Percentiles rank a stretch among this genome's conserved stretches.
Conservation (phyloP, 2,888 invertebrate species). For the Phaedon cochleariae region DNA sequence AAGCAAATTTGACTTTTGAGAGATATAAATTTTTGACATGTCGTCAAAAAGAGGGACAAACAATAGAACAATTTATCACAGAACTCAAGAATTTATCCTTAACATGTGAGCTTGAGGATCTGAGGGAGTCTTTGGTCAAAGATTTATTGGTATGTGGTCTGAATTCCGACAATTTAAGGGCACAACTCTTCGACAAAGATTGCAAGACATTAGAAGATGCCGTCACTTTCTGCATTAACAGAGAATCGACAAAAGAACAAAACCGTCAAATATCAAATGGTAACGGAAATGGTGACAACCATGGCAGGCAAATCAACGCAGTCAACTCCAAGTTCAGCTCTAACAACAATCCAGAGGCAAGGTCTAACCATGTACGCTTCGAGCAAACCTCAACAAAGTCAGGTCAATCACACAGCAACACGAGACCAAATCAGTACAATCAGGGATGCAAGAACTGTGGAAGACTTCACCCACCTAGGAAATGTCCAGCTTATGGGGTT, state of each 20-base stretch:
- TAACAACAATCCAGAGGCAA: not conserved
- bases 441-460: not conserved
- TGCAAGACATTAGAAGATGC: too few relatives aligned
- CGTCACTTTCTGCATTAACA: too few relatives aligned
- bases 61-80: too few relatives aligned
- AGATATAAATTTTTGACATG: too few relatives aligned
- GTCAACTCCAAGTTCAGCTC: too few relatives aligned
- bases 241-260: not conserved
- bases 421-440: not conserved
- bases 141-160: not conserved
- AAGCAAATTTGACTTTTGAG: not conserved
- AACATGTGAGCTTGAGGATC: not conserved
- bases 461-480: not conserved
- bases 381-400: too few relatives aligned
- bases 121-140: not conserved
- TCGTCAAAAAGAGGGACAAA: constrained; percentile 1
- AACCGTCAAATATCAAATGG: too few relatives aligned
- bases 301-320: not conserved
- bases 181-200: not conserved
- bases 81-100: not conserved
- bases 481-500: constrained; percentile 35
- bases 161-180: not conserved
- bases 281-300: too few relatives aligned
- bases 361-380: too few relatives aligned
- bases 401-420: not conserved